phyloP scores from a whole-genome alignment of 2,888 invertebrate species.

The Schizotus pectinicornis region DNA sequence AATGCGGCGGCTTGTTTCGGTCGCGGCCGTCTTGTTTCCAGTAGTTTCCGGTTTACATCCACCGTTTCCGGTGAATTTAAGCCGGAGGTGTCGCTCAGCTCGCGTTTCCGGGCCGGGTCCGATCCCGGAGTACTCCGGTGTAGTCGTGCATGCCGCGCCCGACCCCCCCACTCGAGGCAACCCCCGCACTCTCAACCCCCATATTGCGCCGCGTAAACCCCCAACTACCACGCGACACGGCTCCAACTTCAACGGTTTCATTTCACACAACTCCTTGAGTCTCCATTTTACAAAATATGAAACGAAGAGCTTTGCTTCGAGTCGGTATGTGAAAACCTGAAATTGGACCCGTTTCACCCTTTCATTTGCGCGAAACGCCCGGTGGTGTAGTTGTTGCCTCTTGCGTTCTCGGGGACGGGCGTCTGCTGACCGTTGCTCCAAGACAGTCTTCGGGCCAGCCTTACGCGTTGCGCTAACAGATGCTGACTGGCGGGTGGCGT shows the following conservation, averaged over 20 bases:
- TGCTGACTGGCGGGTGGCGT: conserved; percentile 44
- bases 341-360: no score
- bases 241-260: no score
- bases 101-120: conserved; percentile 52
- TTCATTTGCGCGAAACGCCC: no score
- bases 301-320: no score
- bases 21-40: not conserved
- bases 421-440: conserved; percentile 59
- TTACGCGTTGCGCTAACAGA: conserved; percentile 46
- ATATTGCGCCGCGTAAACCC: no score
- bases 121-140: conserved; percentile 42
- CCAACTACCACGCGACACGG: no score
- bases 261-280: no score
- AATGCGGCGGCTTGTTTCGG: not conserved
- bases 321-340: no score
- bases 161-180: conserved; percentile 30
- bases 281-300: no score
- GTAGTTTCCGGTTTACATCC: conserved; percentile 26
- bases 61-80: conserved; percentile 35
- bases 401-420: conserved; percentile 20
- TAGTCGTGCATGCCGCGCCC: conserved; percentile 42
- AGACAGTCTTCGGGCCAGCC: conserved; percentile 62
- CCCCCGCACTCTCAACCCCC: not conserved
- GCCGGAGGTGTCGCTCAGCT: conserved; percentile 40
- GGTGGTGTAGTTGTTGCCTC: conserved; percentile 18